Conservation (phyloP, 2,113 vertebrate species). For the Gallinago undulata region DNA sequence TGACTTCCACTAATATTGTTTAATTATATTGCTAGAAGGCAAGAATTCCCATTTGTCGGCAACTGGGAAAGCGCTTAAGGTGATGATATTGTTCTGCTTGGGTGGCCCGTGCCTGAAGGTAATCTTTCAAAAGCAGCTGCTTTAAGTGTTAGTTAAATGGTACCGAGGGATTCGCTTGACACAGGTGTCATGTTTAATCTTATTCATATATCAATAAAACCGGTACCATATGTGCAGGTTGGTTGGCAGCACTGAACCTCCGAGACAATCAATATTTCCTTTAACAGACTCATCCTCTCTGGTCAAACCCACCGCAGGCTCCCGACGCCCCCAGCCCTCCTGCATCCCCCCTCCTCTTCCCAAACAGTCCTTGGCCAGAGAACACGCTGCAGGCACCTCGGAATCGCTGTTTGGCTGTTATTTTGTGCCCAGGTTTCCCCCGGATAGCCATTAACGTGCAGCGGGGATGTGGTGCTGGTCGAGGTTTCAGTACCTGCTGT, state of each 20-base stretch:
- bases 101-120: slow-evolving; percentile 80
- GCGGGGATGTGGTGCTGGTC: background rate
- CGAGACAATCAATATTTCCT: slow-evolving; percentile 66
- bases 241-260: slow-evolving; percentile 66
- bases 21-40: slow-evolving; percentile 52
- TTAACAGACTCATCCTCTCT: slow-evolving; percentile 67
- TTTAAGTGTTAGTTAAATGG: slow-evolving; percentile 76
- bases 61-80: slow-evolving; percentile 71
- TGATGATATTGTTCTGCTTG: slow-evolving; percentile 83
- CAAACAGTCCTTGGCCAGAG: background rate
- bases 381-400: background rate
- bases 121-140: slow-evolving; percentile 85
- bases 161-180: slow-evolving; percentile 72
- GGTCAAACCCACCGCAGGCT: background rate
- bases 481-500: background rate
- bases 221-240: slow-evolving; percentile 61
- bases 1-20: slow-evolving; percentile 51
- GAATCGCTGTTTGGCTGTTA: background rate
- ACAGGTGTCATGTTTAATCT: slow-evolving; percentile 87
- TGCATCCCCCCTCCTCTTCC: background rate
- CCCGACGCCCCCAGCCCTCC: background rate
- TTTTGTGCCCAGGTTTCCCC: background rate
- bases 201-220: slow-evolving; percentile 82
- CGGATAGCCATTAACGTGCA: background rate
- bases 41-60: slow-evolving; percentile 63